Evolutionary conservation across 2,888 invertebrate species (phyloP), one percentile per base, ranked within the genome.

Genomic region (Drosophila testacea): DNA sequence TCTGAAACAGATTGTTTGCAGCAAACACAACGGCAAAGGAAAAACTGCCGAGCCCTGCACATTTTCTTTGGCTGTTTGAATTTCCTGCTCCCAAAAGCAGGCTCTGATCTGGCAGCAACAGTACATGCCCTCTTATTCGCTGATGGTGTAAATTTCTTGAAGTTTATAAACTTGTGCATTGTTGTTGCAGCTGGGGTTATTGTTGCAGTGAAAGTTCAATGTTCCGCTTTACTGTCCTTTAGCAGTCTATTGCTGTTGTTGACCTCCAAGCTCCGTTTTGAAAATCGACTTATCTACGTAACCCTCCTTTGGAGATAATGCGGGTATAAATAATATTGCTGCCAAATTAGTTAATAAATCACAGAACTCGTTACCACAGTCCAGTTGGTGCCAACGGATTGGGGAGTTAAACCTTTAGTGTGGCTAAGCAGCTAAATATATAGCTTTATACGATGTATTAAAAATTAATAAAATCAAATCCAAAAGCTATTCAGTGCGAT

Each of bases 71-170:
- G 81, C 78, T 77, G 68, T 84, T 82, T 75, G 68, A 78, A 75
- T 79, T 81, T 83, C 69, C 72, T 85, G 57, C 55, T 42, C 56
- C 67, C 38, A 38, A 51, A 62, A 65, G 28, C 48, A 50, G 52
- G 55, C 22, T 54, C 60, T 63, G 68, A 69, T 70, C 57, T 57
- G 64, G 60, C 52, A 57, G 30, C 57, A 62, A 30, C 52, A 57
- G 42, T 7, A 65, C 72, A 63, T 60, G 69, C 52, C 55, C 52
- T 76, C 77, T 81, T 83, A 84, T 89, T 89, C 86, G 89, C 86
- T 86, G 86, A 86, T 86, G 86, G 86, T 86, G 89, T 86, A 86
- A 89, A 86, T 86, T 86, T 89, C 86, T 88, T 88, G 69, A 81
- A 86, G 81, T 89, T 87, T 70, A 56, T 73, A 81, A 88, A 83